Conservation (phyloP, 92 coral and sea anemone species). For the Montipora capitata region DNA sequence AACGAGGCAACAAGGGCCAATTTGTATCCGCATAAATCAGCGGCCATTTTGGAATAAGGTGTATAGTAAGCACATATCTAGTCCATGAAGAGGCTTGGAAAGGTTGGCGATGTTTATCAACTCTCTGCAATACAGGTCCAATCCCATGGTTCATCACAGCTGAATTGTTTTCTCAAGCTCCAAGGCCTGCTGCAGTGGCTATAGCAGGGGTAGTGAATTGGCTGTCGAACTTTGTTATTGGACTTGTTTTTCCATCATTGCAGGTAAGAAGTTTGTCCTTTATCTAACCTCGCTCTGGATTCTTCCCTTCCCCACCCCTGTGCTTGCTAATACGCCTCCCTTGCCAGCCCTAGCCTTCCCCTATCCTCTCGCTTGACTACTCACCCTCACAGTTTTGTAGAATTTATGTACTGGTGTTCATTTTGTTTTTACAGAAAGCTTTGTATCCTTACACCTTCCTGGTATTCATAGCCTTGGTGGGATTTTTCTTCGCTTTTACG, state of each 20-base stretch:
- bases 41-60: too few species aligned
- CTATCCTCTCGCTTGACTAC: neutral
- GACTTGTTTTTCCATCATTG: conserved; percentile 89
- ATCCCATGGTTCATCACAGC: conserved; percentile 99
- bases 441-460: conserved; percentile 91
- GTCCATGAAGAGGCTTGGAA: too few species aligned
- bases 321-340: neutral
- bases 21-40: too few species aligned
- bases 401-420: neutral
- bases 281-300: neutral
- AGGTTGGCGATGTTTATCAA: too few species aligned
- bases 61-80: too few species aligned
- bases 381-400: neutral
- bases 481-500: conserved; percentile 80
- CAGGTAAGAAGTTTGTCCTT: conserved; percentile 72
- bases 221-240: conserved; percentile 93
- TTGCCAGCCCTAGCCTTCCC: too few species aligned
- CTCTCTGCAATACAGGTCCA: conserved; percentile 70
- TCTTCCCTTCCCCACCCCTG: neutral
- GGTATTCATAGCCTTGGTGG: conserved; percentile 88
- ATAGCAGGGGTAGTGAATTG: conserved; percentile 92
- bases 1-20: too few species aligned
- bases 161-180: conserved; percentile 96
- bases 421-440: conserved; percentile 64
- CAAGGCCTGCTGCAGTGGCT: conserved; percentile 95